Evolutionary conservation across 2,113 vertebrate species (phyloP).

Genomic region (Enhydra lutris): DNA sequence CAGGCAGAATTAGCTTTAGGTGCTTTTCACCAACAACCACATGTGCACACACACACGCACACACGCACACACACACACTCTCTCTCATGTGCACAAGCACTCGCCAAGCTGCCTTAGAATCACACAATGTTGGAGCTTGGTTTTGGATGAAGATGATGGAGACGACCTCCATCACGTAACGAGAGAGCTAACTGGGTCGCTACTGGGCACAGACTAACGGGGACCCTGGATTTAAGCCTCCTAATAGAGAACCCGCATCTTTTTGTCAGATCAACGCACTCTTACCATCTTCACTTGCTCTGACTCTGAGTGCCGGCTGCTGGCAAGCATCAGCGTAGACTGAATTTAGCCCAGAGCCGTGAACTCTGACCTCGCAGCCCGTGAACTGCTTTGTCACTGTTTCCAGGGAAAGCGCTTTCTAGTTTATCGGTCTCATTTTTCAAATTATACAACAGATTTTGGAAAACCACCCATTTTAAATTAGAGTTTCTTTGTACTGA

Average conservation of each 20-base stretch:
- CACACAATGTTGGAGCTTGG: neutral
- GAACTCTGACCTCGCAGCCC: neutral
- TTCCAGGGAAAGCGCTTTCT: neutral
- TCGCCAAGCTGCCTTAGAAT: neutral
- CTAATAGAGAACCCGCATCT: rapidly evolving
- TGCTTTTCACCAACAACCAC: no score
- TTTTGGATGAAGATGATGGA: neutral
- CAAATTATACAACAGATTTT: neutral
- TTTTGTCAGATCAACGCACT: neutral
- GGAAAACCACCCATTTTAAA: neutral
- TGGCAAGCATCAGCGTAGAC: rapidly evolving
- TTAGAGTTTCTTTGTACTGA: neutral
- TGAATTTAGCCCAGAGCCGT: rapidly evolving
- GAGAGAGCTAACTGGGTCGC: no score
- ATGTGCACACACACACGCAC: no score
- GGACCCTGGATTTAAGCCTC: neutral
- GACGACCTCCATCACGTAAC: rapidly evolving
- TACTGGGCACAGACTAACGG: neutral
- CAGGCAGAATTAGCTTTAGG: rapidly evolving
- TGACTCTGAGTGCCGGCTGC: rapidly evolving
- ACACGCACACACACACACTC: no score
- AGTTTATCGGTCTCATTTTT: neutral
- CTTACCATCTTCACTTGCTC: neutral
- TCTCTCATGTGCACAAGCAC: no score
- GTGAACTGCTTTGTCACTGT: neutral